Evolutionary conservation across 2,888 invertebrate genomes (phyloP).

Genomic region (Morpho helenor): DNA sequence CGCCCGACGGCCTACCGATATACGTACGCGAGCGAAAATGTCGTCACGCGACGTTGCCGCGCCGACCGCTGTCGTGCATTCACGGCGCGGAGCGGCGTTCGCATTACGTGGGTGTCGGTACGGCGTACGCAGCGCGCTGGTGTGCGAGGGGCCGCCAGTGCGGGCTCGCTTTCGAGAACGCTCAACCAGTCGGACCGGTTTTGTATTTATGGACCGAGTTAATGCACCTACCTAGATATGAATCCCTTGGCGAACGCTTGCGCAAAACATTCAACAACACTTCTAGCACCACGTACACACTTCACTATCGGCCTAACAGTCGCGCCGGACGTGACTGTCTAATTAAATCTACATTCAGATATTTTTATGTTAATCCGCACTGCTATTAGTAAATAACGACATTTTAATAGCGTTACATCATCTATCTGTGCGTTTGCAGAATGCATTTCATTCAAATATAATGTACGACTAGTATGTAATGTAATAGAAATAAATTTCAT

Average conservation of each 20-base stretch:
- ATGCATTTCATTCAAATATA: neutral
- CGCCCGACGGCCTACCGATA: conserved; percentile 69
- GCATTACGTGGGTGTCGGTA: conserved; percentile 70
- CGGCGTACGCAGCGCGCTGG: conserved; percentile 37
- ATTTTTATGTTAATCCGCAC: conserved; percentile 47
- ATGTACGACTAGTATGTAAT: too few species aligned
- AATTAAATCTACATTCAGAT: conserved; percentile 28
- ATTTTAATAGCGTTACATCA: conserved; percentile 33
- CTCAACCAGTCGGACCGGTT: conserved; percentile 75
- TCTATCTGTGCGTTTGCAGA: neutral
- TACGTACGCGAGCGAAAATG: conserved; percentile 79
- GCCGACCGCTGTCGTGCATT: conserved; percentile 63
- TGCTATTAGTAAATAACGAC: conserved; percentile 54
- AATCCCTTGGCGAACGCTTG: conserved; percentile 66
- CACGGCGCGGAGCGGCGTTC: conserved; percentile 63
- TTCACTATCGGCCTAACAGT: conserved; percentile 48
- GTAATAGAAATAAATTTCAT: too few species aligned
- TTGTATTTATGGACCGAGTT: conserved; percentile 75
- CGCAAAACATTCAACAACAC: conserved; percentile 58
- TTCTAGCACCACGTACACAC: conserved; percentile 50
- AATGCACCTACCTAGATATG: conserved; percentile 74
- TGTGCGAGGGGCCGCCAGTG: conserved; percentile 70
- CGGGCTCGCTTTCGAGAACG: conserved; percentile 76
- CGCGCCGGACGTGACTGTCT: conserved; percentile 46
- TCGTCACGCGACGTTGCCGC: conserved; percentile 81